These are phyloP conservation scores for Phasianus colchicus DNA, from an alignment of 2,113 vertebrate genomes.

Conservation along the genomic window DNA sequence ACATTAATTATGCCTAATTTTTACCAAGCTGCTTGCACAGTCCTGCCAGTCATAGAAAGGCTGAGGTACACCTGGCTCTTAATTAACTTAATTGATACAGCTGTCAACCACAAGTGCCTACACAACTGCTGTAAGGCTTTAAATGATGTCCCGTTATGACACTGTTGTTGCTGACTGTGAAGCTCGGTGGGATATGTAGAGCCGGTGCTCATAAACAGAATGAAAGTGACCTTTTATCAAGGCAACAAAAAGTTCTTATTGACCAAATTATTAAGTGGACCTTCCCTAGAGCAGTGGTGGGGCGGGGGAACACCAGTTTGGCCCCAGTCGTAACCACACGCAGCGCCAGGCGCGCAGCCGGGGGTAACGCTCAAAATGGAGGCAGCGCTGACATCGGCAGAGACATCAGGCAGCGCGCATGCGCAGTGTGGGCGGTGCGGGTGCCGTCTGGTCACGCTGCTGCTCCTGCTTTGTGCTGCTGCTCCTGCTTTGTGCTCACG, in stretches of 20 bases:
- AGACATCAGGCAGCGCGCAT: not conserved
- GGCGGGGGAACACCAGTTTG: too few species aligned
- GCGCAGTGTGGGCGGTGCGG: not conserved
- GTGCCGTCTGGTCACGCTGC: fast-evolving
- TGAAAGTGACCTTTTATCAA: not conserved
- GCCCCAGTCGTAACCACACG: too few species aligned
- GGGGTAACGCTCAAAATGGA: not conserved
- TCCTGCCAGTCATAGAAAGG: not conserved
- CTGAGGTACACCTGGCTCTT: not conserved
- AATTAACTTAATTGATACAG: not conserved
- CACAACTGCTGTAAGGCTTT: not conserved
- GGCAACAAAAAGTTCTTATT: not conserved
- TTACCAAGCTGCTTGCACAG: not conserved
- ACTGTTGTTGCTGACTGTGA: not conserved
- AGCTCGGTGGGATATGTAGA: not conserved
- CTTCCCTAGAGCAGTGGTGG: not conserved
- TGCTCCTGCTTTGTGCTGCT: fast-evolving
- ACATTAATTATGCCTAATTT: not conserved
- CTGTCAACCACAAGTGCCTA: not conserved
- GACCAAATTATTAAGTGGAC: not conserved
- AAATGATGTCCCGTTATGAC: not conserved
- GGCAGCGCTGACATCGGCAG: not conserved
- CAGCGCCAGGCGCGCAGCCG: too few species aligned
- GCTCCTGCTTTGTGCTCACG: not conserved
- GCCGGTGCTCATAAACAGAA: not conserved